These are phyloP conservation scores for Miltochrista miniata DNA, from an alignment of 2,888 invertebrate genomes.

Conservation along the genomic window DNA sequence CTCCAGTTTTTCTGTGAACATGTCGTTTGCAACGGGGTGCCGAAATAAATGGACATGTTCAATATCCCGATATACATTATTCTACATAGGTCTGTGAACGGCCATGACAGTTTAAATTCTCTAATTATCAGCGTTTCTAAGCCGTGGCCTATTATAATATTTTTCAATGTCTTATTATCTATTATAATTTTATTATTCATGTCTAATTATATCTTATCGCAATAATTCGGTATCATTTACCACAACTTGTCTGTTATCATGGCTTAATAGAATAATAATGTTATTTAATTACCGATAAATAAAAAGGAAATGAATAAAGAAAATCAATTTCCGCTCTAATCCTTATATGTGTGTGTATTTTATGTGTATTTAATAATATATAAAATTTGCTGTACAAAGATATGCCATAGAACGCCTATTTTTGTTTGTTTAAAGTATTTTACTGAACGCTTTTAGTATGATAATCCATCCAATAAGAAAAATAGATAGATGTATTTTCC, in stretches of 20 bases:
- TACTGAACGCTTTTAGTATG: neutral
- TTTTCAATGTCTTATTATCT: no score
- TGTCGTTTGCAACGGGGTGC: no score
- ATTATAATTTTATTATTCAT: neutral
- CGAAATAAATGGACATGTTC: no score
- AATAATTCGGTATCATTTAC: constrained; percentile 27
- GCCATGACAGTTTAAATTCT: no score
- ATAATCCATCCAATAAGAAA: no score
- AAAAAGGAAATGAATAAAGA: constrained; percentile 24
- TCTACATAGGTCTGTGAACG: no score
- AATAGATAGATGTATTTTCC: no score
- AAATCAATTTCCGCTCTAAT: constrained; percentile 34
- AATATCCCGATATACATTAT: no score
- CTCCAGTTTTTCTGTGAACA: no score
- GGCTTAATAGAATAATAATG: constrained; percentile 69
- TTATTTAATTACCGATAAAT: constrained; percentile 17
- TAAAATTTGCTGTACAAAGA: constrained; percentile 1
- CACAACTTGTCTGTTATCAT: constrained; percentile 49
- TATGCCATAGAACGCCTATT: neutral
- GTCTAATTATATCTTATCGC: neutral
- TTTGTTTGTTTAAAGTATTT: neutral
- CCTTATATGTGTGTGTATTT: constrained; percentile 23
- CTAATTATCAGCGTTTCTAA: no score
- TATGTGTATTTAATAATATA: neutral
- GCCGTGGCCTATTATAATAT: no score